These are phyloP conservation scores for Drosophila longiperda DNA, from an alignment of 2,888 invertebrate species.

Conservation along the genomic window DNA sequence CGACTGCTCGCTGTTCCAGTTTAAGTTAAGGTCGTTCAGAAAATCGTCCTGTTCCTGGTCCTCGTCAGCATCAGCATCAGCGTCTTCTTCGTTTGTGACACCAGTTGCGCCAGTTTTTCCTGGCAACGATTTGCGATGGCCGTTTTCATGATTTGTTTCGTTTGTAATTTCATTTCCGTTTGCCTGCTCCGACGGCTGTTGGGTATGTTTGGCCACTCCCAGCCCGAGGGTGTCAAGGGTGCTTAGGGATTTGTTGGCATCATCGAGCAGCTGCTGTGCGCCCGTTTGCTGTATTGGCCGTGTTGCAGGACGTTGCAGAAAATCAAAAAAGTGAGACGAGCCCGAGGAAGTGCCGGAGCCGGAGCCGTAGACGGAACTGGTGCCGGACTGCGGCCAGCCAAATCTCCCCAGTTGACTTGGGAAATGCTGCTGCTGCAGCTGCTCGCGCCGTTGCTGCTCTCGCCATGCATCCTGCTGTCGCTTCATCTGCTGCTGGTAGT, in stretches of 20 bases:
- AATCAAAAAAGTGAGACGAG: conserved; percentile 63
- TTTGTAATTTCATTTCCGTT: conserved; percentile 75
- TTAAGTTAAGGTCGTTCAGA: conserved; percentile 40
- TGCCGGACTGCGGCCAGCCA: conserved; percentile 56
- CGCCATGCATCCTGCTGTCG: conserved; percentile 46
- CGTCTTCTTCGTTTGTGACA: conserved; percentile 20
- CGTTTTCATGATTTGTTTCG: conserved; percentile 72
- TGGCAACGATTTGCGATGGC: conserved; percentile 42
- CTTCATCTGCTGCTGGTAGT: conserved; percentile 45
- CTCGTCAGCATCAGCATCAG: conserved; percentile 27
- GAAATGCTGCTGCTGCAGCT: conserved; percentile 66
- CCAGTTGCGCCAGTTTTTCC: conserved; percentile 48
- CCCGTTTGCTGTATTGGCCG: conserved; percentile 31
- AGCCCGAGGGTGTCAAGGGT: conserved; percentile 33
- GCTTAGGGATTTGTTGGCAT: conserved; percentile 70
- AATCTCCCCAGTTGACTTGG: conserved; percentile 66
- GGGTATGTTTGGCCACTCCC: conserved; percentile 48
- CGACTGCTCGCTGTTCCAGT: conserved; percentile 53
- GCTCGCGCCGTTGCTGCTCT: conserved; percentile 54
- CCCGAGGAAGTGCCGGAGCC: conserved; percentile 20
- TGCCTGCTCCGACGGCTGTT: conserved; percentile 34
- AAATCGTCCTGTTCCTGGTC: conserved; percentile 34
- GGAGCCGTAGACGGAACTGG: not conserved
- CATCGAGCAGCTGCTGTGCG: conserved; percentile 46
- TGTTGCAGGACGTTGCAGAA: conserved; percentile 55